Evolutionary conservation across 2,797 vertebrate genomes (phyloP), one percentile per base, ranked within the genome.

Genomic region (Champsocephalus esox): DNA sequence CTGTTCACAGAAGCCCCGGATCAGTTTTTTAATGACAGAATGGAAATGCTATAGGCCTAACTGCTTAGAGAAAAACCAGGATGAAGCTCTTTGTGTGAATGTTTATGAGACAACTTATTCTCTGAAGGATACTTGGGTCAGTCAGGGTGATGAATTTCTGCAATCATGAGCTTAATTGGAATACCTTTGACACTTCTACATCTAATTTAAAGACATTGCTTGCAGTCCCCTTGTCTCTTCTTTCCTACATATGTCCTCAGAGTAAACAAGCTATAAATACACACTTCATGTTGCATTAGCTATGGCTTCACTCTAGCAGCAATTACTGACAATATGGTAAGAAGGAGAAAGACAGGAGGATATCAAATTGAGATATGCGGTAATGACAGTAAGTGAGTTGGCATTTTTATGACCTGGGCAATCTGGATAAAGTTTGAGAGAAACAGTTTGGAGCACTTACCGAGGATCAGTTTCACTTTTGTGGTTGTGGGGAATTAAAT

Each of bases 221-320:
- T 46, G 0, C 6, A 58, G n/a, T 24, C 11, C 3, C 1, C 2
- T 10, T 49, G 57, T 50, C 5, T 43, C 4, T 59, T 41, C 38
- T 32, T 43, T 28, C 0, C 16, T 46, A 50, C 44, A 61, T 9
- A 46, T 54, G 51, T 63, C 17, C 63, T 71, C 28, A 16, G 58
- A 69, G 57, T 65, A 62, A 80, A 74, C 73, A 67, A 34, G 13
- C 41, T 59, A 73, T 67, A 75, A 69, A 81, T 73, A 21, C 9
- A 7, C 8, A 1, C 68, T 64, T 65, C 5, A 14, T 51, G 56
- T 63, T 46, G 41, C 16, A 55, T 46, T 60, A 48, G n/a, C 28
- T 49, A 8, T 21, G 14, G 10, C 43, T n/a, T 43, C 13, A 28
- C 5, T 64, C 32, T 51, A n/a, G 41, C 32, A 49, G 44, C 41